Evolutionary conservation across 2,113 vertebrate genomes (phyloP).

Genomic region (Pluvialis apricaria): DNA sequence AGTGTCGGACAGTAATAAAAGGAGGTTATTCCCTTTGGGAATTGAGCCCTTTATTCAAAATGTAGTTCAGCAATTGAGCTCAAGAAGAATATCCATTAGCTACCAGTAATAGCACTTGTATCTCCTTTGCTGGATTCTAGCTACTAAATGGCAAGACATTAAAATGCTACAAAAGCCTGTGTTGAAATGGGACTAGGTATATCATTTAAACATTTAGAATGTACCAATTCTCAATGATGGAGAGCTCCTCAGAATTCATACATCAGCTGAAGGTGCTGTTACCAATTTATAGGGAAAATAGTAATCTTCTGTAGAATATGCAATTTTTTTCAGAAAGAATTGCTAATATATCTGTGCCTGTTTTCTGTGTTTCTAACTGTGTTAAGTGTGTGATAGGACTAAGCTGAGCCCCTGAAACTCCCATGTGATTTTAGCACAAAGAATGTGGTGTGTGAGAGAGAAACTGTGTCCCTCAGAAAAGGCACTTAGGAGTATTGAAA

Average conservation of each 20-base stretch:
- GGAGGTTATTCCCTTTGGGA: background rate
- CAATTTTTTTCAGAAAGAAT: background rate
- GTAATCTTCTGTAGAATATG: background rate
- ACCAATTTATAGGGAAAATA: background rate
- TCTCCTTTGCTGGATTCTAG: background rate
- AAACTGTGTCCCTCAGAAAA: background rate
- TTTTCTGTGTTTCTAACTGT: background rate
- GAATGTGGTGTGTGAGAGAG: background rate
- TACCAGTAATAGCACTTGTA: background rate
- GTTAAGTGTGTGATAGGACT: background rate
- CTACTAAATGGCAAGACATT: background rate
- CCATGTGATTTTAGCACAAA: background rate
- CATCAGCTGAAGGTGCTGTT: background rate
- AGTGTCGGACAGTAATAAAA: background rate
- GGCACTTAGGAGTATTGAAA: background rate
- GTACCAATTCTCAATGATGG: background rate
- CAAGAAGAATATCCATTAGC: background rate
- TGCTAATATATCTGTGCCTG: background rate
- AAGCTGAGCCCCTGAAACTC: background rate
- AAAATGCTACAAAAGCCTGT: background rate
- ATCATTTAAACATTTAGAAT: background rate
- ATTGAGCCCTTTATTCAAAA: background rate
- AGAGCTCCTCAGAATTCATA: background rate
- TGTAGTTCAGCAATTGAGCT: background rate
- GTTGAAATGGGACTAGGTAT: background rate